Evolutionary conservation across 2,888 invertebrate species (phyloP).

Genomic region (Hetaerina titia): DNA sequence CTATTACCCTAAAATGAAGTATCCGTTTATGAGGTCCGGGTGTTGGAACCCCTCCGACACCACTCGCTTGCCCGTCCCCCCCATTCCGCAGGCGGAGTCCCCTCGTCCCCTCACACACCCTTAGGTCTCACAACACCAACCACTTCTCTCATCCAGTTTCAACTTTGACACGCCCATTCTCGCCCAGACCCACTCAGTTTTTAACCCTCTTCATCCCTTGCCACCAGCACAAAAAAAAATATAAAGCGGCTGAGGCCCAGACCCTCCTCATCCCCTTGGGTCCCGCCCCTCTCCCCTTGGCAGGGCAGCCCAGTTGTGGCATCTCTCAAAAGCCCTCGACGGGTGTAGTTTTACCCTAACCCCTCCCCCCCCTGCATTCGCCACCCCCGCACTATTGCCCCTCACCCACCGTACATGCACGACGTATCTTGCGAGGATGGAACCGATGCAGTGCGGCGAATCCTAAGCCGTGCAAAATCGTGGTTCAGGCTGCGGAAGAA

Average conservation of each 20-base stretch:
- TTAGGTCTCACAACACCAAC: background rate
- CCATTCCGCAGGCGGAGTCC: background rate
- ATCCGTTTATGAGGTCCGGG: background rate
- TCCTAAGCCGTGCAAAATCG: background rate
- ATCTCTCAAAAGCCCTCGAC: conserved; percentile 5
- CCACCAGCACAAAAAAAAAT: background rate
- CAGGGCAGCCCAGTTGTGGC: conserved; percentile 36
- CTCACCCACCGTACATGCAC: background rate
- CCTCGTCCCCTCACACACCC: background rate
- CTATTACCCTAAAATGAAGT: background rate
- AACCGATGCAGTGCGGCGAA: background rate
- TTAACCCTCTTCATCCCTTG: conserved; percentile 38
- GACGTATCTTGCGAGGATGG: no score
- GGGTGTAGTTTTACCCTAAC: background rate
- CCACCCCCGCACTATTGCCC: background rate
- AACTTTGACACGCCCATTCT: conserved; percentile 54
- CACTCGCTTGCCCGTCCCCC: background rate
- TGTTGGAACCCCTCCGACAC: background rate
- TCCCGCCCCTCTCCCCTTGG: background rate
- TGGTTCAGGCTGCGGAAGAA: background rate
- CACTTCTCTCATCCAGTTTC: conserved; percentile 28
- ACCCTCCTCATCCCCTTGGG: background rate
- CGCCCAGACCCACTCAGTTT: conserved; percentile 44
- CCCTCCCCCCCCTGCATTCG: background rate
- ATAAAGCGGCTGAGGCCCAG: background rate